Evolutionary conservation across 92 coral and sea anemone species (phyloP).

Genomic region (Heliopora coerulea): DNA sequence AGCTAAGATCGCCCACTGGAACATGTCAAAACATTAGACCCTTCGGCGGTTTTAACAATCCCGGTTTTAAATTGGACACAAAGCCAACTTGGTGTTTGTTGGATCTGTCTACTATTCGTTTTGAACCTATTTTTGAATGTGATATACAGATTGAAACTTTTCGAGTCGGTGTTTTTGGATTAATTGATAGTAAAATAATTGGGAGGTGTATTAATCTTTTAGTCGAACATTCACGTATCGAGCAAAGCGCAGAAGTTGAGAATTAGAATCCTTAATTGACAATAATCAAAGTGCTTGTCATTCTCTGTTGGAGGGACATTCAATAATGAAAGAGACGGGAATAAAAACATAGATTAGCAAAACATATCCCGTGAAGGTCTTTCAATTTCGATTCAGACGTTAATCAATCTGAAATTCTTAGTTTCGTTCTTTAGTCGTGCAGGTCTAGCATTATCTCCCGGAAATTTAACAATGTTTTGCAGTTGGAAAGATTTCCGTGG

Average conservation of each 20-base stretch:
- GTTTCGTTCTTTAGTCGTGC: background rate
- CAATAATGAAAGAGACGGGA: slow-evolving; percentile 29
- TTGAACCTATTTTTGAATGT: background rate
- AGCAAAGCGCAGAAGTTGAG: slow-evolving; percentile 20
- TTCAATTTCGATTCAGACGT: slow-evolving; percentile 12
- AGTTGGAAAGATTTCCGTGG: too few species aligned
- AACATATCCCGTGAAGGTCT: slow-evolving; percentile 4
- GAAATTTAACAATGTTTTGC: too few species aligned
- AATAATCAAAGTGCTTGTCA: slow-evolving; percentile 26
- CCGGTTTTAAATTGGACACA: background rate
- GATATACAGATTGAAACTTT: background rate
- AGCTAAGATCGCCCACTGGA: slow-evolving; percentile 5
- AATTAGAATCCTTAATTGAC: slow-evolving; percentile 6
- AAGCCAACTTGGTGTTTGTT: background rate
- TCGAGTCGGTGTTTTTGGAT: background rate
- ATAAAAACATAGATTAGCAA: background rate
- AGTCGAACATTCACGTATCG: background rate
- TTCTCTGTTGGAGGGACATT: slow-evolving; percentile 18
- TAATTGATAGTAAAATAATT: background rate
- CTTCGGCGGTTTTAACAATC: background rate
- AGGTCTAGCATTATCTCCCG: too few species aligned
- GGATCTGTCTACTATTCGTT: too few species aligned
- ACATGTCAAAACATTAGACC: background rate
- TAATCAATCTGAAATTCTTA: background rate
- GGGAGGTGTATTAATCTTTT: background rate